Evolutionary conservation across 2,888 invertebrate species (phyloP), one percentile per base, ranked within the genome.

Genomic region (Rhagium mordax): DNA sequence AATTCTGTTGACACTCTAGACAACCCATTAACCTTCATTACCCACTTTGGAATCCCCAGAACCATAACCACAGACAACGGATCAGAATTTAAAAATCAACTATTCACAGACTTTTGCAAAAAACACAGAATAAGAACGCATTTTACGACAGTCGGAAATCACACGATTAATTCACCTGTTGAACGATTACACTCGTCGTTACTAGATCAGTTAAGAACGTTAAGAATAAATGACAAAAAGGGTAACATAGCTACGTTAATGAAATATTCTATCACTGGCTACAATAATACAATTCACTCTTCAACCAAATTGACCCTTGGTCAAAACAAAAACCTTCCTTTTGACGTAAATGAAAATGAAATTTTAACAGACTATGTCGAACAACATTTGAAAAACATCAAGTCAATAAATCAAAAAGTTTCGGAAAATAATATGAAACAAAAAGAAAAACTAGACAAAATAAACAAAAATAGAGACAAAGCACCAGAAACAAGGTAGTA

Each of bases 241-340:
- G 20, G 33, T 53, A 55, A 5, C n/a, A 57, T 68, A 15, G 69
- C 71, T 57, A 55, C 60, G 13, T n/a, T 70, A 18, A 77, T 75
- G 49, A 49, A 70, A 21, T 75, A 74, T 64, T 69, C 76, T 16
- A 62, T 77, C n/a, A 10, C 72, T 3, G 78, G 78, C 10, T 77
- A 77, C 48, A 77, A 77, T 60, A 61, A 51, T 24, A 47, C 69
- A 13, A 55, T 74, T 16, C 77, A 77, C 51, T 64, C 69, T 13
- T 66, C 69, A 1, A 78, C 72, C 2, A 62, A 71, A 51, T 68
- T 66, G 41, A 75, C 51, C 47, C 76, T 24, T 4, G 24, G 24
- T 24, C 24, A 24, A 24, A 24, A 24, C 6, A 24, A 24, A 24
- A 24, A 24, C 6, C 24, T 24, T 4, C 24, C 24, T 6, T 24